Conservation (phyloP, 2,113 vertebrate genomes). For the Haemorhous mexicanus region DNA sequence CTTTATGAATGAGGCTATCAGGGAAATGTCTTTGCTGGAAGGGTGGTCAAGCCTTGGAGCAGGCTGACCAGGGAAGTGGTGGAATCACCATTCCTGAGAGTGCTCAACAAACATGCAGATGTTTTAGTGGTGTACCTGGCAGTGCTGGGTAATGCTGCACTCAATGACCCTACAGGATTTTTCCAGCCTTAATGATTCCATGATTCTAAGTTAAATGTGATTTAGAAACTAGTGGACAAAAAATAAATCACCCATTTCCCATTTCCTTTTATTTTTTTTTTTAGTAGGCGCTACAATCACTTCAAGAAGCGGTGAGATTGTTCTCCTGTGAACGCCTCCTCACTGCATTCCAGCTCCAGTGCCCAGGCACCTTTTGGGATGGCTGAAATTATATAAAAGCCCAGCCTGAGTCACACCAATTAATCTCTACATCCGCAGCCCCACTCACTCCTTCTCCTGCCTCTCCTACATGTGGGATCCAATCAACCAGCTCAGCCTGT, state of each 20-base stretch:
- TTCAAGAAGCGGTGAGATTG: neutral
- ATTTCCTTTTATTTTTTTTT: neutral
- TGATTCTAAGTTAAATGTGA: neutral
- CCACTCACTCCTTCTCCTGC: slow-evolving; percentile 8
- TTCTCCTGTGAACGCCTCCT: neutral
- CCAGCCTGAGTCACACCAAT: slow-evolving; percentile 58
- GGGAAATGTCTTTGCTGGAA: neutral
- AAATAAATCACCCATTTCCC: neutral
- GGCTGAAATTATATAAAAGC: slow-evolving; percentile 33
- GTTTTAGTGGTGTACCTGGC: neutral
- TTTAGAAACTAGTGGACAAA: neutral
- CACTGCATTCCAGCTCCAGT: neutral
- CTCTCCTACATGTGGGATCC: neutral
- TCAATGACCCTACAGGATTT: neutral
- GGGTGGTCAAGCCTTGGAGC: neutral
- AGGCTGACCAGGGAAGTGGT: neutral
- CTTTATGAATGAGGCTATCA: neutral
- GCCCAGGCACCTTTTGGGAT: neutral
- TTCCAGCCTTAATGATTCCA: neutral
- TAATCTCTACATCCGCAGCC: slow-evolving; percentile 36
- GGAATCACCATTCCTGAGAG: neutral
- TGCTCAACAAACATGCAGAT: neutral
- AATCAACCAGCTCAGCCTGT: slow-evolving; percentile 37
- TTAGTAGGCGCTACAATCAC: neutral
- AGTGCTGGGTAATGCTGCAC: neutral